phyloP scores from a whole-genome alignment of 2,888 invertebrate species.

The Patella pellucida region DNA sequence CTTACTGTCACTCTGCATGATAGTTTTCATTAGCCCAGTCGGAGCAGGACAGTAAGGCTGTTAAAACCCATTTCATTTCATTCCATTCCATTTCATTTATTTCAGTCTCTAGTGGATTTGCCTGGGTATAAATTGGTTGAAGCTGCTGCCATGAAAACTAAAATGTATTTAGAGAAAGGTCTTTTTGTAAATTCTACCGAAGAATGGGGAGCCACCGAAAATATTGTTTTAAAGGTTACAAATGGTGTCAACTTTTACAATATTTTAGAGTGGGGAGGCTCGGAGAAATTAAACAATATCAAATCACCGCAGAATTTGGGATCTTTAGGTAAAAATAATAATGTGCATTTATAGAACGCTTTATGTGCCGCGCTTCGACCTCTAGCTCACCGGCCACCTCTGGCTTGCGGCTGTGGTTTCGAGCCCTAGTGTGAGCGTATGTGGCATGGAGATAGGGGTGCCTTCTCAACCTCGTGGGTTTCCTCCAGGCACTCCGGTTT shows the following conservation, averaged over 20 bases:
- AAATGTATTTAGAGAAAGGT: conserved; percentile 75
- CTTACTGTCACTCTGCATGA: too few relatives aligned
- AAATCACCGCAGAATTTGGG: conserved; percentile 9
- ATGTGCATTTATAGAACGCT: too few relatives aligned
- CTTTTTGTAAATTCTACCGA: conserved; percentile 77
- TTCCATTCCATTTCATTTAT: neutral
- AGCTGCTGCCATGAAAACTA: conserved; percentile 75
- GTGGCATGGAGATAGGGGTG: too few relatives aligned
- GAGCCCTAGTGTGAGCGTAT: too few relatives aligned
- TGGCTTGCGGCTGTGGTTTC: too few relatives aligned
- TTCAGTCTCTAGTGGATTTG: conserved; percentile 78
- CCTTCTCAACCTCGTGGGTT: too few relatives aligned
- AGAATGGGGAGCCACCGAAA: conserved; percentile 79
- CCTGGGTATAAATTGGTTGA: conserved; percentile 78
- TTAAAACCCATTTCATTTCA: too few relatives aligned
- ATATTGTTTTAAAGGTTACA: conserved; percentile 75
- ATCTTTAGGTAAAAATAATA: conserved; percentile 12
- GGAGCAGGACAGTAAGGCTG: too few relatives aligned
- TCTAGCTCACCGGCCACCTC: too few relatives aligned
- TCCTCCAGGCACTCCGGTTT: too few relatives aligned
- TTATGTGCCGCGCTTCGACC: too few relatives aligned
- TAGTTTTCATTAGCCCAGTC: too few relatives aligned
- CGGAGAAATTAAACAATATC: conserved; percentile 6
- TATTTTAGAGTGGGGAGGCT: conserved; percentile 74
- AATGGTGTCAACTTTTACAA: conserved; percentile 85